A percentile compares a stretch with the other conserved stretches of the same genome.
Conservation (phyloP, 2,888 invertebrate species). For the Aleiodes leptofemur region DNA sequence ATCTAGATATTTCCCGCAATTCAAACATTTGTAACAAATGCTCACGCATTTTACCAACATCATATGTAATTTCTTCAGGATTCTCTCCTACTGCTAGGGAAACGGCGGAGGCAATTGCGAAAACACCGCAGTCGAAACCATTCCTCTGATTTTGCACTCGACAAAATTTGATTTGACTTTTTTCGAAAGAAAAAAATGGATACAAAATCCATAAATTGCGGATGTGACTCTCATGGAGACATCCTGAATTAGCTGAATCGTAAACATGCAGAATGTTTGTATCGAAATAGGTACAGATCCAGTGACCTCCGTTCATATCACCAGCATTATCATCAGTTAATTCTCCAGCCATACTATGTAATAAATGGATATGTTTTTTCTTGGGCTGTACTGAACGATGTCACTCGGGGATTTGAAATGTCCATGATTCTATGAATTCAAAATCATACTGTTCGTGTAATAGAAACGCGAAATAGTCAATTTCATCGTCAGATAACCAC, state of each 20-base stretch:
- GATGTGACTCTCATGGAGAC: background rate
- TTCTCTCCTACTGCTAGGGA: background rate
- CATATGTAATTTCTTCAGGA: background rate
- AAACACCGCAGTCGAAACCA: constrained; percentile 11
- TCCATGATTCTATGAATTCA: constrained; percentile 3
- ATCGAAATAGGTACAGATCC: constrained; percentile 18
- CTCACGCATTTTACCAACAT: background rate
- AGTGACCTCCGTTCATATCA: constrained; percentile 12
- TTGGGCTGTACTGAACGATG: background rate
- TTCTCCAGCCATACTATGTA: constrained; percentile 2
- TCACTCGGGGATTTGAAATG: background rate
- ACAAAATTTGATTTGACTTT: background rate
- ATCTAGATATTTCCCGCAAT: no score
- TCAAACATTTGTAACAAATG: constrained; percentile 3
- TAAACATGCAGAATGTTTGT: constrained; percentile 2
- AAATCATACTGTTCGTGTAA: background rate
- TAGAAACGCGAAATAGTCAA: constrained; percentile 1
- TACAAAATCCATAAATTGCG: background rate
- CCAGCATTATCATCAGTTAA: background rate
- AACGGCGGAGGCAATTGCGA: constrained; percentile 23
- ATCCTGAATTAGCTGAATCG: background rate
- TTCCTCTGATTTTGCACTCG: constrained; percentile 18
- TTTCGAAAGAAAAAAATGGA: constrained; percentile 3
- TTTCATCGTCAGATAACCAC: constrained; percentile 22
- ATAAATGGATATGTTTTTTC: constrained; percentile 12